These are phyloP conservation scores for Antechinus flavipes DNA, from an alignment of 2,113 vertebrate genomes.

Conservation along the genomic window DNA sequence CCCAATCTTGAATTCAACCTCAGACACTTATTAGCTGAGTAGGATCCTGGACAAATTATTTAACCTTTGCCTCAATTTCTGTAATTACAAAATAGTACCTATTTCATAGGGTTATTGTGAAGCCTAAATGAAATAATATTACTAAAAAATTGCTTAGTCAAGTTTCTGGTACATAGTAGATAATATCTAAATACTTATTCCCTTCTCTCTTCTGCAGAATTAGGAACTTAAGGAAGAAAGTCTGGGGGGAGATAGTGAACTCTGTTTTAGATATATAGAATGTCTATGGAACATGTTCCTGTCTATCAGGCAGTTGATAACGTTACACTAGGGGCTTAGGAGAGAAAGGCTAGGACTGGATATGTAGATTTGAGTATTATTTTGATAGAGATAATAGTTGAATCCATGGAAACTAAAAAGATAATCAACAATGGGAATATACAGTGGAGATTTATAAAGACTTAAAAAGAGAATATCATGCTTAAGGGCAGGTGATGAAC, in stretches of 20 bases:
- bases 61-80: not conserved
- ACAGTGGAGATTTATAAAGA: not conserved
- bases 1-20: not conserved
- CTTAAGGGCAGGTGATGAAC: not conserved
- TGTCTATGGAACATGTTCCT: not conserved
- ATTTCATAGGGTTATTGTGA: not conserved
- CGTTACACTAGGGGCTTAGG: not conserved
- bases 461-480: not conserved
- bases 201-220: not conserved
- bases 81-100: not conserved
- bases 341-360: not conserved
- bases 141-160: not conserved
- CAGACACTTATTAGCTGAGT: not conserved
- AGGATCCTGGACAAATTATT: not conserved
- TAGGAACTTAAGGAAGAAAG: not conserved
- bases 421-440: not conserved
- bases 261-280: not conserved
- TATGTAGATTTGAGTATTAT: not conserved
- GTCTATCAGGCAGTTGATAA: not conserved
- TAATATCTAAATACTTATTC: not conserved
- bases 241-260: not conserved
- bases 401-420: not conserved
- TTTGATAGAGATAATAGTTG: not conserved
- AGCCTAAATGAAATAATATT: not conserved
- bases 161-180: not conserved